Conservation (phyloP, 1,140 invertebrate species). For the Philopotamus ludificatus region DNA sequence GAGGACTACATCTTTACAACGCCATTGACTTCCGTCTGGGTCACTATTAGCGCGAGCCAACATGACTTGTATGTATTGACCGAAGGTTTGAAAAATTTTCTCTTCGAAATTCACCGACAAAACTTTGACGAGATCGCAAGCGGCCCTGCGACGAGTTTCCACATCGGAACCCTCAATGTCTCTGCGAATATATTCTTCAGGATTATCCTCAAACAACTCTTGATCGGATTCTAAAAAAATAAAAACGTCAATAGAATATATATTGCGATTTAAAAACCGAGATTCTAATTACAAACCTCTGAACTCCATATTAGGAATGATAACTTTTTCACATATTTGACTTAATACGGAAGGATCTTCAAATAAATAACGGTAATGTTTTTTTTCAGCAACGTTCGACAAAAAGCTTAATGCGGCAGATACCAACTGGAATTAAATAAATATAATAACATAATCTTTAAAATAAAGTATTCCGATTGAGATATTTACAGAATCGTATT, state of each 20-base stretch:
- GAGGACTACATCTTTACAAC: constrained; percentile 92
- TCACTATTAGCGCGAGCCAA: constrained; percentile 75
- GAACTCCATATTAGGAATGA: constrained; percentile 98
- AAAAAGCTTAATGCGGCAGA: constrained; percentile 95
- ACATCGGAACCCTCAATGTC: constrained; percentile 99
- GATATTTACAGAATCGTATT: constrained; percentile 81
- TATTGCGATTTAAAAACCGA: no score
- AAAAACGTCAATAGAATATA: background rate
- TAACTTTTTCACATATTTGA: constrained; percentile 95
- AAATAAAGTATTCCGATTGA: constrained; percentile 41
- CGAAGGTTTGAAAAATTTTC: constrained; percentile 90
- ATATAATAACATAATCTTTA: background rate
- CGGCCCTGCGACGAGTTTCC: constrained; percentile 90
- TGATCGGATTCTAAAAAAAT: constrained; percentile 76
- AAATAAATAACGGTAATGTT: constrained; percentile 85
- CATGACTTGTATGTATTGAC: constrained; percentile 76
- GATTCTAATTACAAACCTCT: constrained; percentile 60
- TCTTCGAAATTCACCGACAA: constrained; percentile 86
- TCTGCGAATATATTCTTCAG: constrained; percentile 94
- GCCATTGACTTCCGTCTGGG: constrained; percentile 75
- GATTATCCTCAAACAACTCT: constrained; percentile 96
- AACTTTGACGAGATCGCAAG: constrained; percentile 93
- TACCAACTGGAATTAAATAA: constrained; percentile 70
- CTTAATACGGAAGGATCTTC: constrained; percentile 82
- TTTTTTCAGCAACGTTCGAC: constrained; percentile 88